These are phyloP conservation scores for Tricholauxania praeusta DNA, from an alignment of 2,888 invertebrate genomes.

Conservation along the genomic window DNA sequence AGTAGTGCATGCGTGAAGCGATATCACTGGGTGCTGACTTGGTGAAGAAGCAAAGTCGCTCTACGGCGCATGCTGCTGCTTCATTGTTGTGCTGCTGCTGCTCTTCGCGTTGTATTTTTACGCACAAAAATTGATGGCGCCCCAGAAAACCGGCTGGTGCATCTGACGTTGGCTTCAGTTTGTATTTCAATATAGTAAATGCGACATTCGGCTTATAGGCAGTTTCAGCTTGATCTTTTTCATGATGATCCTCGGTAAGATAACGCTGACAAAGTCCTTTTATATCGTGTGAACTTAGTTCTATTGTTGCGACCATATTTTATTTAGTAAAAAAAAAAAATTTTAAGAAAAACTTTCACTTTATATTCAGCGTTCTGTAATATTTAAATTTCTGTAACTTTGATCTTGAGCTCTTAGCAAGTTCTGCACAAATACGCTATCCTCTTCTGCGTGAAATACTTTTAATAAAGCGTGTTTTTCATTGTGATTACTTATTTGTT, in stretches of 20 bases:
- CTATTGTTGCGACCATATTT: conserved; percentile 40
- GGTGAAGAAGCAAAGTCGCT: conserved; percentile 70
- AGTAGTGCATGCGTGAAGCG: conserved; percentile 69
- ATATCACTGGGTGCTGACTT: conserved; percentile 73
- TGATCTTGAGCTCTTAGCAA: too few species aligned
- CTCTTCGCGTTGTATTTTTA: conserved; percentile 50
- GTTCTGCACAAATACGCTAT: too few species aligned
- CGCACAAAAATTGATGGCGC: conserved; percentile 58
- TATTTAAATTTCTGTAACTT: too few species aligned
- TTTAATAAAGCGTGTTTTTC: too few species aligned
- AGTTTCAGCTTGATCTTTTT: not conserved
- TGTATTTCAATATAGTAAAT: conserved; percentile 53
- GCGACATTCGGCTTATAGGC: not conserved
- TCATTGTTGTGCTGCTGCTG: conserved; percentile 31
- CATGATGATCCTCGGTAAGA: conserved; percentile 21
- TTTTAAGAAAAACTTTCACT: too few species aligned
- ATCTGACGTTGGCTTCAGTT: conserved; percentile 54
- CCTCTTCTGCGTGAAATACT: too few species aligned
- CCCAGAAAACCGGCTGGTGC: conserved; percentile 62
- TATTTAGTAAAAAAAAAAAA: too few species aligned
- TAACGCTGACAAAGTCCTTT: conserved; percentile 44
- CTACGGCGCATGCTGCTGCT: not conserved
- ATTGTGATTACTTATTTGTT: too few species aligned
- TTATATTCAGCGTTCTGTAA: too few species aligned
- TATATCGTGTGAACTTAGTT: conserved; percentile 43